Evolutionary conservation across 2,797 vertebrate genomes (phyloP).

Genomic region (Erpetoichthys calabaricus): DNA sequence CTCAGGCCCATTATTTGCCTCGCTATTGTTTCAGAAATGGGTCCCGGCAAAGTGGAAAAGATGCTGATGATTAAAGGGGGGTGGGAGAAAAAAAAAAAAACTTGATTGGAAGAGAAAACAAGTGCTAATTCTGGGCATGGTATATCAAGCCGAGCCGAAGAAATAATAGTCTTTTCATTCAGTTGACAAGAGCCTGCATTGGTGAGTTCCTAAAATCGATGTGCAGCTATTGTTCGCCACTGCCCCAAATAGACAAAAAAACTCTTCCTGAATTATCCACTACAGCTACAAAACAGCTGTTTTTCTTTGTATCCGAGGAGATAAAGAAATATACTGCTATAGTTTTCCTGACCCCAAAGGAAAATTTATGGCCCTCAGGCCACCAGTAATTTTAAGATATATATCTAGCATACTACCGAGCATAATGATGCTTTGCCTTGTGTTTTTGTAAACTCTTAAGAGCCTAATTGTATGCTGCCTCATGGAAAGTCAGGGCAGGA

Average conservation of each 20-base stretch:
- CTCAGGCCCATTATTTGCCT: slow-evolving; percentile 53
- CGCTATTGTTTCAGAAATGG: slow-evolving; percentile 61
- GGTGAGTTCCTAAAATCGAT: slow-evolving; percentile 62
- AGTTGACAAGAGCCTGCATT: slow-evolving; percentile 60
- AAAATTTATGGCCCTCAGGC: slow-evolving; percentile 49
- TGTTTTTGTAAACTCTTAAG: no score
- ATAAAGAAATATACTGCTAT: slow-evolving; percentile 63
- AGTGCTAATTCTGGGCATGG: slow-evolving; percentile 47
- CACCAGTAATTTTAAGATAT: slow-evolving; percentile 37
- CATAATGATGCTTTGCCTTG: no score
- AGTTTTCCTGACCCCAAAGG: slow-evolving; percentile 41
- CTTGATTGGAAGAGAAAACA: slow-evolving; percentile 47
- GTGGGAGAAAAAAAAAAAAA: slow-evolving; percentile 27
- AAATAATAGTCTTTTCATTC: slow-evolving; percentile 74
- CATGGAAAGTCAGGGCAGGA: no score
- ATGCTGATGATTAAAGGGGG: slow-evolving; percentile 56
- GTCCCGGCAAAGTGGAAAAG: slow-evolving; percentile 50
- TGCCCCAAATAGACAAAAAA: slow-evolving; percentile 43
- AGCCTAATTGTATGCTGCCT: no score
- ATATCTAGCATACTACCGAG: background rate
- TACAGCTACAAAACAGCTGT: slow-evolving; percentile 62
- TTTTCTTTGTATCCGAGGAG: slow-evolving; percentile 56
- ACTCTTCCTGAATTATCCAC: slow-evolving; percentile 61
- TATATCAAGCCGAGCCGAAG: slow-evolving; percentile 51
- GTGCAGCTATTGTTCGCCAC: slow-evolving; percentile 56